A percentile compares a stretch with the other conserved stretches of the same genome.
Conservation (phyloP, 2,797 vertebrate species). For the Sciaenops ocellatus region DNA sequence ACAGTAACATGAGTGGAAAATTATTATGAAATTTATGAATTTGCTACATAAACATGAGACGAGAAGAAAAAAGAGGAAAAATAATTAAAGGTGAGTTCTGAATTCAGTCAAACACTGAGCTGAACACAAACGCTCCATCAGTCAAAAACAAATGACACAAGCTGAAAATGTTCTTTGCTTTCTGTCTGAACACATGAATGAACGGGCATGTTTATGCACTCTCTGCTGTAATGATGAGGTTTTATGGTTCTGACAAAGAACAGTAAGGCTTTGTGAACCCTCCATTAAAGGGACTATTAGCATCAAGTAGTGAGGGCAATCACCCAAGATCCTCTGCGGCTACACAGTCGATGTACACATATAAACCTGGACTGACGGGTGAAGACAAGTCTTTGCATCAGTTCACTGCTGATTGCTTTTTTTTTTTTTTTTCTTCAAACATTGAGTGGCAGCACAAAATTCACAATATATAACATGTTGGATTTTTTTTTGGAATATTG, state of each 20-base stretch:
- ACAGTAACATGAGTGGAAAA: too few species aligned
- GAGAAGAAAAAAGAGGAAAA: background rate
- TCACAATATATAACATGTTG: background rate
- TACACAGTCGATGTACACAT: slow-evolving; percentile 7
- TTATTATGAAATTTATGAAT: background rate
- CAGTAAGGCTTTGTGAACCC: slow-evolving; percentile 56
- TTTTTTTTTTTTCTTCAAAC: background rate
- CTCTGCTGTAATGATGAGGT: slow-evolving; percentile 51
- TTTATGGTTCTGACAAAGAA: slow-evolving; percentile 55
- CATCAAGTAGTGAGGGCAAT: slow-evolving; percentile 38
- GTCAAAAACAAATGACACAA: background rate
- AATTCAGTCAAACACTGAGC: background rate
- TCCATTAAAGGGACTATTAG: slow-evolving; percentile 43
- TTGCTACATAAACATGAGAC: background rate
- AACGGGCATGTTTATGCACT: slow-evolving; percentile 6
- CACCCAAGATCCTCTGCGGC: slow-evolving; percentile 23
- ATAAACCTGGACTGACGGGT: background rate
- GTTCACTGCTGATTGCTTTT: background rate
- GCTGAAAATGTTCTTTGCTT: background rate
- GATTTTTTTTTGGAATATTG: background rate
- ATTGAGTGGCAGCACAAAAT: slow-evolving; percentile 7
- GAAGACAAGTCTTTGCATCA: background rate
- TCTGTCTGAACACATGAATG: slow-evolving; percentile 3
- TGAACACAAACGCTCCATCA: background rate
- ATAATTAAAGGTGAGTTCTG: background rate